Evolutionary conservation across 2,113 vertebrate genomes (phyloP), one percentile per base, ranked within the genome.

Genomic region (Panthera tigris): DNA sequence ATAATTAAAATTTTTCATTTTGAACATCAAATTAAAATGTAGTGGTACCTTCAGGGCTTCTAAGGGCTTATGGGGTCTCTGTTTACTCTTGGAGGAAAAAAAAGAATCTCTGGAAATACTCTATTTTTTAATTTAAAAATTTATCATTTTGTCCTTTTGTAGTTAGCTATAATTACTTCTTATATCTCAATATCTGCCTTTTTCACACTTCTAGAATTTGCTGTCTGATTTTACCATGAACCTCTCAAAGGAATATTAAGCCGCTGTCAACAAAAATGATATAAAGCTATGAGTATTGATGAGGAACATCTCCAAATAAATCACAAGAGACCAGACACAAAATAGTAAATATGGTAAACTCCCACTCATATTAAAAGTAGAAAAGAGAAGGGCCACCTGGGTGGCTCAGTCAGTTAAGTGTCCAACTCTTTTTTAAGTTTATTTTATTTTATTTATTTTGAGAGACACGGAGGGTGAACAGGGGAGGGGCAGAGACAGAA

Each of bases 171-270:
- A 25, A 76, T 83, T 89, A 94, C 10, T 74, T 78, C n/a, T 41
- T 81, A 0, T 27, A 36, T 31, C 74, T 74, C 39, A 94, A 48
- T 57, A 61, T 79, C 16, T 87, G 9, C 29, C n/a, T 89, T 80
- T 29, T 74, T 69, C 36, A 36, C 18, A 65, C 1, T 90, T 95
- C 25, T 48, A 66, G 76, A 69, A 93, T 81, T 81, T 76, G 12
- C 39, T 66, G 15, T 89, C 78, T 90, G 50, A 79, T 65, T 96
- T 94, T 93, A 95, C 25, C 84, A 63, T 41, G 25, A 91, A n/a
- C 6, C 5, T 89, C 78, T 45, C 69, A 88, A 90, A 73, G 10
- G 33, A 95, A 52, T 76, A 90, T n/a, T 86, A 97, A 89, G 12
- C 29, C 79, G 15, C 21, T 27, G 36, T 83, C 80, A 68, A 86